Evolutionary conservation across 2,113 vertebrate genomes (phyloP).

Genomic region (Rostratula benghalensis): DNA sequence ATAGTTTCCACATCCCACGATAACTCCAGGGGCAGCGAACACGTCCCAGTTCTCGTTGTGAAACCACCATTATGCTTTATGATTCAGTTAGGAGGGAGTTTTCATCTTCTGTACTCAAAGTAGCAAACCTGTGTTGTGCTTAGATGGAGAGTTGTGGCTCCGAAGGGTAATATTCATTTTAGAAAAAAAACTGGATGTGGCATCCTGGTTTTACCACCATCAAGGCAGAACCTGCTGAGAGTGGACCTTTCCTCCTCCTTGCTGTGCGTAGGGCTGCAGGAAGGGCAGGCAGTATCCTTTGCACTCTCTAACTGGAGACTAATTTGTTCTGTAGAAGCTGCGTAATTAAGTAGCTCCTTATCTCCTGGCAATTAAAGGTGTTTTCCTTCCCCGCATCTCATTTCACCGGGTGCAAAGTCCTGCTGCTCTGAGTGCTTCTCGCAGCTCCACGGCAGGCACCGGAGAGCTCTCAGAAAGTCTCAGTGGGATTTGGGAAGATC

Average conservation of each 20-base stretch:
- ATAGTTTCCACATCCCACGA: constrained; percentile 56
- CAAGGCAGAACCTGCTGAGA: neutral
- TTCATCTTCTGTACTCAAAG: neutral
- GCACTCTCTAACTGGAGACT: neutral
- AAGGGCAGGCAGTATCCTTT: neutral
- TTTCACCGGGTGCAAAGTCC: neutral
- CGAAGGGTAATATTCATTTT: neutral
- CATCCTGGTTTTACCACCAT: neutral
- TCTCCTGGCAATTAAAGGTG: neutral
- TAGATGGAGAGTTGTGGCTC: neutral
- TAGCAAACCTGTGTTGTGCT: accelerated
- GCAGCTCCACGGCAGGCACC: neutral
- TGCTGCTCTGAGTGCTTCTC: neutral
- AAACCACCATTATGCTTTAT: neutral
- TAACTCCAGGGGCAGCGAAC: constrained; percentile 26
- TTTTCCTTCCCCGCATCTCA: neutral
- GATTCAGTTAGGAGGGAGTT: neutral
- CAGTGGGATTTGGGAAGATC: neutral
- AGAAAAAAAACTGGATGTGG: neutral
- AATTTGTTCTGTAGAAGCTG: neutral
- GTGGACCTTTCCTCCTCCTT: neutral
- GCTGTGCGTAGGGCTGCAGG: neutral
- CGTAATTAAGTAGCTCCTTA: neutral
- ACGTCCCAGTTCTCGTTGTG: neutral
- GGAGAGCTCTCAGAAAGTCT: neutral